Evolutionary conservation across 2,797 vertebrate species (phyloP), one percentile per base, ranked within the genome.

Genomic region (Eospalax fontanierii): DNA sequence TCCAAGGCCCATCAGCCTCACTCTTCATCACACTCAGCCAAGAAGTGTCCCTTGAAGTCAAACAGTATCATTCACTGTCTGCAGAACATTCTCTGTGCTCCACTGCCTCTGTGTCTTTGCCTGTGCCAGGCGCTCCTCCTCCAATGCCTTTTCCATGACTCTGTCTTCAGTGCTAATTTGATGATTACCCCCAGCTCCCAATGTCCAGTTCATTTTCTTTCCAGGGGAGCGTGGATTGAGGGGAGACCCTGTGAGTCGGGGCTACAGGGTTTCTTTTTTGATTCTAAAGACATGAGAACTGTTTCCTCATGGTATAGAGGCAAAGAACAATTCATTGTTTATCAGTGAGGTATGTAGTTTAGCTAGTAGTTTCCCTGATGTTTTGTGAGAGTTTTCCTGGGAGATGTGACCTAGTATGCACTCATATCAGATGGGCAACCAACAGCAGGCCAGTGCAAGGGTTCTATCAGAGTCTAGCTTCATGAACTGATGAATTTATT

Each of bases 221-320:
- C 70, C 46, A n/a, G 95, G 96, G 68, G 79, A 59, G 14, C 90
- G 73, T 46, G 96, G 95, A 15, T 33, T 89, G 5, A 94, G 92
- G 71, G 96, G 95, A n/a, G 90, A 96, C 9, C 80, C 87, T n/a
- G 94, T 96, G 89, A 96, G 94, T 95, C 12, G 46, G 15, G 43
- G 30, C 4, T 61, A 65, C 19, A 28, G n/a, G 15, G 14, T 84
- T 94, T 89, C 76, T 95, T 66, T 14, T 66, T 89, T 54, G 4
- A 38, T 66, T 68, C 35, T 35, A 35, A 10, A 35, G 66, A 40
- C 33, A 1, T 68, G 38, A 50, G 70, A 46, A 50, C 26, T 28
- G 11, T 90, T 87, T 63, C 18, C 79, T 63, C 46, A 46, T 46
- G 46, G 46, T 33, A 4, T 74, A 82, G 75, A 78, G 74, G 43